Base-by-base conservation (phyloP, 2,888 invertebrate genomes). In the Ctenicera cuprea region DNA sequence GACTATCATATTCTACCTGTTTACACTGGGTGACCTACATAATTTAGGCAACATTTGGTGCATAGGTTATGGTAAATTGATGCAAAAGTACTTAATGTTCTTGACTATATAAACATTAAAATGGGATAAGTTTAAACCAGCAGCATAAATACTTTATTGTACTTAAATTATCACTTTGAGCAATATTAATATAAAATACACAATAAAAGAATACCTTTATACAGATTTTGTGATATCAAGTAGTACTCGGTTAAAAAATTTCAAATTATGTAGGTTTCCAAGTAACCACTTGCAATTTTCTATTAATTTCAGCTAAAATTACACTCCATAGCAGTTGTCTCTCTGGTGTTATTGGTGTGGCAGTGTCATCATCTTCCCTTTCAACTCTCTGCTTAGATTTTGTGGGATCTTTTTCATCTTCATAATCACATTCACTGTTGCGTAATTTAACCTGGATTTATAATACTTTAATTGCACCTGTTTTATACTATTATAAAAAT, bases 301-400 rank as follows among this genome's bases (percentile, higher is more conserved):
- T 89, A 84, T 95, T 95, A 68, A 95, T 90, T 87, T 95, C 95
- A 18, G 92, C 91, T 37, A 95, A 88, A 76, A 95, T 94, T 14
- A 95, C 89, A 5, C 90, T 88, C 84, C 94, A 94, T 33, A 94
- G 92, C 12, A 92, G 88, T 48, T 93, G 90, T 83, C 94, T 94
- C 63, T 94, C 92, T 12, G 90, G 88, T 8, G 91, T 88, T 63
- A 88, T 78, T 76, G 83, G 84, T 33, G 83, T 82, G 67, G 85
- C 84, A 72, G 70, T 88, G 87, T 87, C 88, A 14, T 88, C 87
- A 5, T 87, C 86, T 66, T 86, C 86, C 71, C 86, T 86, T 77
- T 87, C 87, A 12, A 86, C 73, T 77, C 85, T 72, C 85, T 86
- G 45, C 83, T 79, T 83, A 74, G 81, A 80, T 83, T 86, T 86